These are phyloP conservation scores for Dysdera silvatica DNA, from an alignment of 1,140 invertebrate genomes.

Conservation along the genomic window DNA sequence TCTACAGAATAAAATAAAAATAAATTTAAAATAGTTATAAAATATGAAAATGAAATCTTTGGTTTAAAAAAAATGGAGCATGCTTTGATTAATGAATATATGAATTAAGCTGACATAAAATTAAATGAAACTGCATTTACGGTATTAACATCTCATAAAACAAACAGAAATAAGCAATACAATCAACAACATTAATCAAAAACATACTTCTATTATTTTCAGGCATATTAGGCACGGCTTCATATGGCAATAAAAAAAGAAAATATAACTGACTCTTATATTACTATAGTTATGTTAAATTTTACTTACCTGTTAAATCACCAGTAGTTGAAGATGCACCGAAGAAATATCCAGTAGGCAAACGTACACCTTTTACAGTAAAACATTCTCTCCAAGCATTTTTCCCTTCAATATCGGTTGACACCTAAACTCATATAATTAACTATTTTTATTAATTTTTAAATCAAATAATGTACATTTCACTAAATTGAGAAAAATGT, in stretches of 20 bases:
- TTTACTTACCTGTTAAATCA: conserved; percentile 60
- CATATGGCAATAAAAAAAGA: no score
- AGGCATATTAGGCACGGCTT: no score
- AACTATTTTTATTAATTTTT: no score
- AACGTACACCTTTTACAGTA: conserved; percentile 71
- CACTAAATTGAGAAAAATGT: no score
- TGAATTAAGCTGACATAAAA: neutral
- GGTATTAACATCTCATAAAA: neutral
- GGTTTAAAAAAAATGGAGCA: neutral
- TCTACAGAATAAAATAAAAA: conserved; percentile 49
- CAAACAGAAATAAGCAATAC: no score
- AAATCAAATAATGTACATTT: no score
- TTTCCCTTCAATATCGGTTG: conserved; percentile 83
- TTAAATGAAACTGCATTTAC: neutral
- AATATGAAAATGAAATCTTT: neutral
- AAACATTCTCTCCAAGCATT: conserved; percentile 92
- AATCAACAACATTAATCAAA: no score
- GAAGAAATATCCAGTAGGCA: conserved; percentile 93
- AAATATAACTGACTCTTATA: no score
- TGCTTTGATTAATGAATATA: neutral
- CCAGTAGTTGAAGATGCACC: conserved; percentile 93
- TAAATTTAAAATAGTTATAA: neutral
- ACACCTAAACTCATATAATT: conserved; percentile 54
- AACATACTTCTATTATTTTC: no score
- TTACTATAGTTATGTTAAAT: no score